Evolutionary conservation across 2,797 vertebrate genomes (phyloP), one percentile per base, ranked within the genome.

Genomic region (Lepilemur septentrionalis): DNA sequence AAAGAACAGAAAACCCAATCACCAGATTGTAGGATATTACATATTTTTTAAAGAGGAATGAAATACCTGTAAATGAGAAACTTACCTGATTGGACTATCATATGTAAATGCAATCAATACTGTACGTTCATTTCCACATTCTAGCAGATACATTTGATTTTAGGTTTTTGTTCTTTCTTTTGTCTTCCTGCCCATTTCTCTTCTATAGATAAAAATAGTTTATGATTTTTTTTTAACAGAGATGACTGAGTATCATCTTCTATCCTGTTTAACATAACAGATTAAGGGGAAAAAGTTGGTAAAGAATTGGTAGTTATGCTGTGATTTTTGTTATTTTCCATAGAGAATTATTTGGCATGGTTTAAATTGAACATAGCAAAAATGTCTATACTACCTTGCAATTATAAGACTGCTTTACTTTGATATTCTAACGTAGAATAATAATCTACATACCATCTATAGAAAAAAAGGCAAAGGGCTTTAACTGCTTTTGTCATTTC

Each of bases 71-170:
- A 94, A 91, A 89, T 38, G 94, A 93, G 82, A 86, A 93, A 89
- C 20, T 59, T 72, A 94, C 63, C 89, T 98, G 91, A 94, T 89
- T 95, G 89, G 63, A 89, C 89, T 72, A 73, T 96, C 83, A 84
- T 93, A 95, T 97, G 95, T 83, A 97, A 97, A 96, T 96, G 91
- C 55, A 97, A 96, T 97, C 96, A 96, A 89, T 94, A 55, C 76
- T 75, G 5, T 79, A 48, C 11, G 15, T 89, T 91, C 75, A 86
- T 83, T 96, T 91, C 48, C 50, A 97, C 55, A 57, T 63, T 91
- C 35, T 70, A 72, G 35, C 57, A 67, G 52, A 87, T 25, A 89
- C n/a, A n/a, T 92, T 84, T 82, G 41, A 92, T 96, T 96, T 92
- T 55, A 72, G 13, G 38, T 13, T 76, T 96, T 96, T 94, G 28